Conservation (phyloP, 2,113 vertebrate species). For the Budorcas taxicolor region DNA sequence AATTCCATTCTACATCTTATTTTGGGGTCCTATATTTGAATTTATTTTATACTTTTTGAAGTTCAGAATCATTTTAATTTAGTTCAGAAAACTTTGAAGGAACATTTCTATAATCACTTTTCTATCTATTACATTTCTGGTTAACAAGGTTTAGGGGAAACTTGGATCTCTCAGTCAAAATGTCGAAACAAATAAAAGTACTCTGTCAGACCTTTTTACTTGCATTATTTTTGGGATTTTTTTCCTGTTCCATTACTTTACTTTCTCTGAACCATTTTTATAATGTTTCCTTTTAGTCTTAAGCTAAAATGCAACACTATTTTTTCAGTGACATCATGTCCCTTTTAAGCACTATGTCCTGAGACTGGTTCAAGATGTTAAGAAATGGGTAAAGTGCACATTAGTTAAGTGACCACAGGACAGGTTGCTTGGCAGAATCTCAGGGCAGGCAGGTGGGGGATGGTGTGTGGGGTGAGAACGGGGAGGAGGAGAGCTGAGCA, state of each 20-base stretch:
- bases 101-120: constrained; percentile 5
- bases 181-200: constrained; percentile 20
- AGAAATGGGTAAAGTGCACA: background rate
- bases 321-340: background rate
- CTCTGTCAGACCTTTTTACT: background rate
- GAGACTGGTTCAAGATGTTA: background rate
- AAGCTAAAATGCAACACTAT: background rate
- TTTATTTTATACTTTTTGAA: background rate
- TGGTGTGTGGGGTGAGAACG: no score
- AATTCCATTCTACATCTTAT: background rate
- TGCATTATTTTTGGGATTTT: background rate
- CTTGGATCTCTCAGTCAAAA: constrained; percentile 13
- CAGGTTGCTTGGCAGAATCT: background rate
- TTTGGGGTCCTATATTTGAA: background rate
- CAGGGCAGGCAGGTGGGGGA: background rate
- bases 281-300: background rate
- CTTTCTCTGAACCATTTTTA: background rate
- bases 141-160: constrained; percentile 27
- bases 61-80: background rate
- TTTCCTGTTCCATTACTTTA: background rate
- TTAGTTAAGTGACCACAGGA: background rate
- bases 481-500: background rate
- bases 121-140: background rate
- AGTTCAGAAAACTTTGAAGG: background rate
- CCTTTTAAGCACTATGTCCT: background rate